Evolutionary conservation across 2,797 vertebrate genomes (phyloP), one percentile per base, ranked within the genome.

Genomic region (Hypotaenidia philippensis): DNA sequence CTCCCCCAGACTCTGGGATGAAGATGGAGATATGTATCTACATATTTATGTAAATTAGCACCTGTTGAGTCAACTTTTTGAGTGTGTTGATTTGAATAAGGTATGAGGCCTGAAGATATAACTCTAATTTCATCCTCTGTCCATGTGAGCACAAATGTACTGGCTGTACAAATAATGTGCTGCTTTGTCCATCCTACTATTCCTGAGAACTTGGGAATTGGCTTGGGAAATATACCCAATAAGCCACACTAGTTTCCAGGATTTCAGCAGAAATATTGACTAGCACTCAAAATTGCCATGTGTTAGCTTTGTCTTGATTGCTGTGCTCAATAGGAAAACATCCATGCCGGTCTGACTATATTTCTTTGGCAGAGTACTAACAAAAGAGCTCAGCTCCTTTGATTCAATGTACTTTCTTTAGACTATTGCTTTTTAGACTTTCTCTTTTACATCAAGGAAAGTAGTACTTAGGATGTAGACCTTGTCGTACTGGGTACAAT

Each of bases 21-120:
- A 55, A 0, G 1, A 41, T 26, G 19, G 21, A 70, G 23, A 50
- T 38, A 32, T 0, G 5, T 13, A 4, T n/a, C 47, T 40, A 50
- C 14, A 56, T 3, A 18, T n/a, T 77, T 49, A 31, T n/a, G 9
- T 25, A 68, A 75, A 40, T 56, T 49, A 63, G 5, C 5, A 78
- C 4, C 15, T 32, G 5, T 16, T 57, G 6, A 83, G 12, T 34
- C 20, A 70, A 40, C 3, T 7, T 60, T 52, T 66, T 15, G 13
- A 29, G 2, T 11, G 29, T 23, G 2, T 55, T 57, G 29, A 53
- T 68, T 71, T 75, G 34, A 80, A 50, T 64, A 77, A 64, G 4
- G 9, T 55, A 41, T 12, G 65, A 81, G 23, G 63, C 20, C 3
- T 22, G 47, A 41, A 57, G 25, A 5, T 27, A 25, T 13, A 68